A percentile compares a stretch with the other conserved stretches of the same genome.
phyloP scores from a whole-genome alignment of 2,797 vertebrate species.

The Smutsia temminckii region DNA sequence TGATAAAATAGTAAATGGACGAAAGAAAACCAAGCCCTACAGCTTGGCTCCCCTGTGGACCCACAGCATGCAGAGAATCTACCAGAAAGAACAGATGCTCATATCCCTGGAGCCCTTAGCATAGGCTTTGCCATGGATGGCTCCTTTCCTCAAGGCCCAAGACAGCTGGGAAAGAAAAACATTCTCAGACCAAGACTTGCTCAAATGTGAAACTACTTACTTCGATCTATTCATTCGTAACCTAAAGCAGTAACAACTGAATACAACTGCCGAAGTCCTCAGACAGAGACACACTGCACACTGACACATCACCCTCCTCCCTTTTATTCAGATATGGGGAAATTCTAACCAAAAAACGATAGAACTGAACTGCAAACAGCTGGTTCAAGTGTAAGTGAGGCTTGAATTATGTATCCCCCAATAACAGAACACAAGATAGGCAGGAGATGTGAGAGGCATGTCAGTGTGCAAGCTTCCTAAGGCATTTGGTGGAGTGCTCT shows the following conservation, averaged over 20 bases:
- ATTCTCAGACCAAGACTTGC: not conserved
- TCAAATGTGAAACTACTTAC: too few species aligned
- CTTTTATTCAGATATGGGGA: not conserved
- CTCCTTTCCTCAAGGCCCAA: not conserved
- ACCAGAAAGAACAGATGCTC: not conserved
- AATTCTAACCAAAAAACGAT: not conserved
- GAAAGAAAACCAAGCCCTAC: not conserved
- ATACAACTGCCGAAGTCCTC: fast-evolving
- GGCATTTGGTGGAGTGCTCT: not conserved
- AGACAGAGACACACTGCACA: fast-evolving
- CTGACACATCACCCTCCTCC: not conserved
- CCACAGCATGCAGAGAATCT: not conserved
- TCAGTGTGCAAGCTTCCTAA: not conserved
- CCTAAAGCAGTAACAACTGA: too few species aligned
- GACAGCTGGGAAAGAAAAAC: not conserved
- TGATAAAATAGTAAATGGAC: not conserved
- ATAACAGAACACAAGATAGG: not conserved
- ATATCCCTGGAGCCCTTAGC: not conserved
- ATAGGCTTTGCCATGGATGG: not conserved
- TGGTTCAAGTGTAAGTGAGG: not conserved
- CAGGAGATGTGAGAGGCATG: not conserved
- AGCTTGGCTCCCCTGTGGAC: not conserved
- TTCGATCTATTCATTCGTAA: not conserved
- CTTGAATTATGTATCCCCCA: not conserved
- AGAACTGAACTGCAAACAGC: not conserved